Percentiles rank a stretch among this genome's conserved stretches.
Conservation (phyloP, 2,113 vertebrate genomes). For the Psettodes erumei region DNA sequence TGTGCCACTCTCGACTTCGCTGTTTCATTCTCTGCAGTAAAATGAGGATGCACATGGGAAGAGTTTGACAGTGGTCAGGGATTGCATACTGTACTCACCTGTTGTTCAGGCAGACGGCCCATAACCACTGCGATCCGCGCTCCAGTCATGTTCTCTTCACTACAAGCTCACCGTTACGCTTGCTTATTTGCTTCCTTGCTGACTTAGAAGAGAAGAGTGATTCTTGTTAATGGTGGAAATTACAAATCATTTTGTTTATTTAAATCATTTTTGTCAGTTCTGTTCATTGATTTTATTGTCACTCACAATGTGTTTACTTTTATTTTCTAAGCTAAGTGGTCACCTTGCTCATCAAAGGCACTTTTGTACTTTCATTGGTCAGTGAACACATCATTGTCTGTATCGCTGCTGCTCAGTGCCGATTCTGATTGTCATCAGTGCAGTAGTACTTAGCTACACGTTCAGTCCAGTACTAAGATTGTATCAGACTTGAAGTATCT, state of each 20-base stretch:
- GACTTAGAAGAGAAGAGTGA: neutral
- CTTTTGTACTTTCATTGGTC: neutral
- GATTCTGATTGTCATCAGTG: neutral
- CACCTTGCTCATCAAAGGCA: constrained; percentile 4
- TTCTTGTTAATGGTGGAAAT: neutral
- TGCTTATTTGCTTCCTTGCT: neutral
- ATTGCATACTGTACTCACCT: constrained; percentile 18
- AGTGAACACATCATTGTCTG: constrained; percentile 1
- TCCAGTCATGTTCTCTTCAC: neutral
- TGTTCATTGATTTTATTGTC: neutral
- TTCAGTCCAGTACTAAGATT: no score
- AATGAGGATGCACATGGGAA: constrained; percentile 28
- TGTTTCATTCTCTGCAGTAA: constrained; percentile 31
- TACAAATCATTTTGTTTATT: neutral
- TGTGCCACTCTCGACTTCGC: constrained; percentile 7
- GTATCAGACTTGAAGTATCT: no score
- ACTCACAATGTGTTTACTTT: neutral
- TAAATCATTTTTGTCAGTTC: neutral
- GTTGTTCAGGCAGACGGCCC: constrained; percentile 18
- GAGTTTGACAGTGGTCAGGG: constrained; percentile 19
- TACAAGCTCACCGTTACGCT: no score
- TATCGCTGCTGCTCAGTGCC: neutral
- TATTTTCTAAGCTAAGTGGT: constrained; percentile 1
- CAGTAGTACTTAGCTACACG: neutral
- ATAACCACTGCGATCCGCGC: neutral